A percentile compares a stretch with the other conserved stretches of the same genome.
Conservation (phyloP, 1,140 invertebrate species). For the Zelostemma sp. region DNA sequence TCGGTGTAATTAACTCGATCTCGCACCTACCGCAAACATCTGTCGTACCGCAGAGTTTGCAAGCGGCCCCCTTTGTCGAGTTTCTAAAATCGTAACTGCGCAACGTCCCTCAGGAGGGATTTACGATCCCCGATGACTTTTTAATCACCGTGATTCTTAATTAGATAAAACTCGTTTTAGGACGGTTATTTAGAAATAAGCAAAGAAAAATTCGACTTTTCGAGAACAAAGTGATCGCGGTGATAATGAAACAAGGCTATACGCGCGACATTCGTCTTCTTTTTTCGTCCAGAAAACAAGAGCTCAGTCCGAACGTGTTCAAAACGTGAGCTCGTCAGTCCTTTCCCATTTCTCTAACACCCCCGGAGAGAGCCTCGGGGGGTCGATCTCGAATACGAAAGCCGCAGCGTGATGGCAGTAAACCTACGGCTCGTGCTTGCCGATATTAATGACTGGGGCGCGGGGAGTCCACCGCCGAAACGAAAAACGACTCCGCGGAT, state of each 20-base stretch:
- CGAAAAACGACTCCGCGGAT: slow-evolving; percentile 4
- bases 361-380: slow-evolving; percentile 45
- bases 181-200: too few relatives aligned
- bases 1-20: slow-evolving; percentile 39
- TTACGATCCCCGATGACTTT: neutral
- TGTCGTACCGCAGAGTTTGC: slow-evolving; percentile 19
- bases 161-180: too few relatives aligned
- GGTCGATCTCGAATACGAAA: slow-evolving; percentile 40
- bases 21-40: slow-evolving; percentile 40
- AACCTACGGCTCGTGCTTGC: slow-evolving; percentile 49
- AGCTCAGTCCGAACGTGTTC: too few relatives aligned
- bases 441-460: slow-evolving; percentile 57
- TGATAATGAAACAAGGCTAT: neutral
- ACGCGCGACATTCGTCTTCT: slow-evolving; percentile 10
- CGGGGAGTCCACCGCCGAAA: slow-evolving; percentile 11
- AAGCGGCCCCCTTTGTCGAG: slow-evolving; percentile 12
- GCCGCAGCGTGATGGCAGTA: slow-evolving; percentile 54
- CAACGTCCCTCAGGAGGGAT: neutral
- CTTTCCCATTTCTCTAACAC: slow-evolving; percentile 41
- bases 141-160: too few relatives aligned
- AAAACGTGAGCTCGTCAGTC: slow-evolving; percentile 38
- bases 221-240: too few relatives aligned
- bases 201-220: too few relatives aligned
- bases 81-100: neutral
- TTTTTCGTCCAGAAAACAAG: slow-evolving; percentile 24